Percentiles rank a stretch among this genome's conserved stretches.
These are phyloP conservation scores for Oncorhynchus tshawytscha DNA, from an alignment of 2,113 vertebrate species.

Conservation along the genomic window DNA sequence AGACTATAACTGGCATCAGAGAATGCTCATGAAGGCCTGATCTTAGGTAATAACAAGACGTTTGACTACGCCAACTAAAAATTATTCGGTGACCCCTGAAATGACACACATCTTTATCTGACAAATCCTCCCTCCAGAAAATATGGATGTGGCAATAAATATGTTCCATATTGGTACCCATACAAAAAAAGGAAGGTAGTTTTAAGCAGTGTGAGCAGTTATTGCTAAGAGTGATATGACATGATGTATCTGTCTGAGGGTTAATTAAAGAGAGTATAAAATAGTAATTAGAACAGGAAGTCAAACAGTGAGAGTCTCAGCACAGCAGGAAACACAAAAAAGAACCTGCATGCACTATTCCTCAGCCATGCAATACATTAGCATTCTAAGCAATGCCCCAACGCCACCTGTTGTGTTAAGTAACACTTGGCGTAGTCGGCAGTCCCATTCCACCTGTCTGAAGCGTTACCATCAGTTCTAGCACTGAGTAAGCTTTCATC, in stretches of 20 bases:
- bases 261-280: conserved; percentile 41
- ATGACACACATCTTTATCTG: neutral
- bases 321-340: conserved; percentile 8
- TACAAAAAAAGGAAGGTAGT: neutral
- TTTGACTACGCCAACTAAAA: neutral
- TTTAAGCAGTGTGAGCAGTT: conserved; percentile 25
- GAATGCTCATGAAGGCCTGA: neutral
- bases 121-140: neutral
- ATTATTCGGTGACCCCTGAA: neutral
- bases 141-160: neutral
- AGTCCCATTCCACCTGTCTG: conserved; percentile 7
- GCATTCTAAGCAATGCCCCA: conserved; percentile 3
- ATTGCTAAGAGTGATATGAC: neutral
- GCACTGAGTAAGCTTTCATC: conserved; percentile 5
- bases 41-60: neutral
- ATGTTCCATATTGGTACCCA: neutral
- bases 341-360: conserved; percentile 35
- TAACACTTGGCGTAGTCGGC: conserved; percentile 25
- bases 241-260: conserved; percentile 16
- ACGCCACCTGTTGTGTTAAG: conserved; percentile 25
- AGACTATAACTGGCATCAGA: neutral
- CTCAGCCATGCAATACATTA: conserved; percentile 33
- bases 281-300: conserved; percentile 40
- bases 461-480: neutral
- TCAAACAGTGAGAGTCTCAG: conserved; percentile 23